Percentiles rank a stretch among this genome's conserved stretches.
phyloP scores from a whole-genome alignment of 2,113 vertebrate genomes.

The Ceyx margarethae region DNA sequence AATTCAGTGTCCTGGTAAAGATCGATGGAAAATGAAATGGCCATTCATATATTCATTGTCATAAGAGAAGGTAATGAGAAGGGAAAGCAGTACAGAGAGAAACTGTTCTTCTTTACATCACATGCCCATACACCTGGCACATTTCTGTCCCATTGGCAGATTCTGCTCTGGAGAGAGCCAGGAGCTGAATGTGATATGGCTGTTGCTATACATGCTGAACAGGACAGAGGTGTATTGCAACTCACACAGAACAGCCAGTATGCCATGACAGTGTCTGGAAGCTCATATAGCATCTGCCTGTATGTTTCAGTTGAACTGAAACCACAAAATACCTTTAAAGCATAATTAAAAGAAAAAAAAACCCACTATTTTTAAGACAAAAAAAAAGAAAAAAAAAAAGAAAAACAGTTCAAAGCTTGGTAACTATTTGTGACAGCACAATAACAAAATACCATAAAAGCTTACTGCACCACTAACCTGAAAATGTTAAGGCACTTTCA shows the following conservation, averaged over 20 bases:
- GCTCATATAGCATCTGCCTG: neutral
- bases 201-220: neutral
- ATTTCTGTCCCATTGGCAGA: neutral
- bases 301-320: neutral
- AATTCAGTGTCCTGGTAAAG: slow-evolving; percentile 7
- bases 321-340: neutral
- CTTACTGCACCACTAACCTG: neutral
- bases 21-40: slow-evolving; percentile 9
- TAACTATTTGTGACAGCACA: neutral
- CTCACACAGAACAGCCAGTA: neutral
- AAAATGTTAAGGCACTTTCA: neutral
- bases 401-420: neutral
- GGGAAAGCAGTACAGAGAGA: neutral
- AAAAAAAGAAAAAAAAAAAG: neutral
- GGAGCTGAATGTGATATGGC: neutral
- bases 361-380: neutral
- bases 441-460: neutral
- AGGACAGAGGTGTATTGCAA: neutral
- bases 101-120: neutral
- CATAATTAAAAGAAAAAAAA: neutral
- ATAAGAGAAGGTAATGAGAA: neutral
- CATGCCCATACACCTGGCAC: neutral
- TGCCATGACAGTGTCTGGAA: neutral
- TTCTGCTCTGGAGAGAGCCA: neutral
- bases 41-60: neutral